These are phyloP conservation scores for Parazoanthus darwini DNA, from an alignment of 92 coral and sea anemone species.

Conservation along the genomic window DNA sequence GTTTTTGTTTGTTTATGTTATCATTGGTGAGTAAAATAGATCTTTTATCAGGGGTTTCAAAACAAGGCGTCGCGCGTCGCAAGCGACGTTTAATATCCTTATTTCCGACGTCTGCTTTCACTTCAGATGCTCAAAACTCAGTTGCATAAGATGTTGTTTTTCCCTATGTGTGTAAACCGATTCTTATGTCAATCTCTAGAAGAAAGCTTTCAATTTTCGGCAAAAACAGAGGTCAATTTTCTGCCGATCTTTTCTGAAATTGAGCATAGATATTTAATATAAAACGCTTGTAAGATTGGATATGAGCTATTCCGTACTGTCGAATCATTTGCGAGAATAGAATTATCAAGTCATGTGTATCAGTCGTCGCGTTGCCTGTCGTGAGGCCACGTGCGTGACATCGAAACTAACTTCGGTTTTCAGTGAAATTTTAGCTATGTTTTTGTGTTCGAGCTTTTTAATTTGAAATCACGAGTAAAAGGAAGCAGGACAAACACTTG, in stretches of 20 bases:
- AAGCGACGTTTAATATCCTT: too few relatives aligned
- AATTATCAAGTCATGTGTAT: too few relatives aligned
- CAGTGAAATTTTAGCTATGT: not conserved
- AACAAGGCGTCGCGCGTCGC: too few relatives aligned
- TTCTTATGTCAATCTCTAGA: constrained; percentile 34
- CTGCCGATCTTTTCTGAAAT: constrained; percentile 28
- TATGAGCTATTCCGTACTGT: too few relatives aligned
- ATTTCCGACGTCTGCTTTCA: too few relatives aligned
- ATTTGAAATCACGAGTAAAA: constrained; percentile 10
- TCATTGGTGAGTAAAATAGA: too few relatives aligned
- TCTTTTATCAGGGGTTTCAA: too few relatives aligned
- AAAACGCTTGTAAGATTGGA: too few relatives aligned
- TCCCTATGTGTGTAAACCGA: constrained; percentile 21
- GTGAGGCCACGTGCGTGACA: constrained; percentile 20
- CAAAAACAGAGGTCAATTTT: constrained; percentile 24
- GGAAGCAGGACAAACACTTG: not conserved
- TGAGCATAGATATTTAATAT: not conserved
- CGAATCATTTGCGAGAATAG: too few relatives aligned
- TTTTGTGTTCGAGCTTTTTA: constrained; percentile 23
- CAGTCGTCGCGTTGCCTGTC: constrained; percentile 5
- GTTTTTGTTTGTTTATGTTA: too few relatives aligned
- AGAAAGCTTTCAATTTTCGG: constrained; percentile 13
- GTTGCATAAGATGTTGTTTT: not conserved
- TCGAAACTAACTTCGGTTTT: constrained; percentile 5
- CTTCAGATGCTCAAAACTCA: too few relatives aligned